Conservation (phyloP, 1,140 invertebrate genomes). For the Cryptotermes secundus region DNA sequence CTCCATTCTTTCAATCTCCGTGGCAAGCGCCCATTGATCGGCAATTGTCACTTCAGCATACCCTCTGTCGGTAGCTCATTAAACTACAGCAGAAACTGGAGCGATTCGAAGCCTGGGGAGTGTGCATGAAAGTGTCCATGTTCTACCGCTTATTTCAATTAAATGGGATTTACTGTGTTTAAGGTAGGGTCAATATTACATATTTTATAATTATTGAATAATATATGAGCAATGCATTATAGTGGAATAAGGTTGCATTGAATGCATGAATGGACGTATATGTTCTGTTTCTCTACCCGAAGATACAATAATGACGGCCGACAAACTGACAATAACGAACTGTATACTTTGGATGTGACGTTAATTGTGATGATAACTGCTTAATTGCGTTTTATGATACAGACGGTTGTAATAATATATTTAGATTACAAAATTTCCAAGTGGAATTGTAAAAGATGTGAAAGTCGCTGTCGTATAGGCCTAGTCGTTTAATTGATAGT, state of each 20-base stretch:
- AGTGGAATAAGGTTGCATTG: not conserved
- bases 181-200: not conserved
- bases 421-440: too few relatives aligned
- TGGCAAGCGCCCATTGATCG: not conserved
- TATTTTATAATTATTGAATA: not conserved
- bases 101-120: not conserved
- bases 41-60: not conserved
- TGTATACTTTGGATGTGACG: not conserved
- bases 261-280: not conserved
- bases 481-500: too few relatives aligned
- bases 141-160: constrained; percentile 14
- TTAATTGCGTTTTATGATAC: too few relatives aligned
- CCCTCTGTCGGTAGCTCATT: not conserved
- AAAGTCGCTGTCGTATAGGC: too few relatives aligned
- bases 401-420: too few relatives aligned
- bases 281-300: not conserved
- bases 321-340: not conserved
- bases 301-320: constrained; percentile 4
- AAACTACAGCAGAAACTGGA: not conserved
- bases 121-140: constrained; percentile 8
- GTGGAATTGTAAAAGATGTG: too few relatives aligned
- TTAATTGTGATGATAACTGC: not conserved
- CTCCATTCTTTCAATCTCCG: not conserved
- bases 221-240: not conserved
- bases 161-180: not conserved